Evolutionary conservation across 37 sponge, comb jelly and placozoan genomes (phyloP).

Genomic region (Diacarnus erythraeanus): DNA sequence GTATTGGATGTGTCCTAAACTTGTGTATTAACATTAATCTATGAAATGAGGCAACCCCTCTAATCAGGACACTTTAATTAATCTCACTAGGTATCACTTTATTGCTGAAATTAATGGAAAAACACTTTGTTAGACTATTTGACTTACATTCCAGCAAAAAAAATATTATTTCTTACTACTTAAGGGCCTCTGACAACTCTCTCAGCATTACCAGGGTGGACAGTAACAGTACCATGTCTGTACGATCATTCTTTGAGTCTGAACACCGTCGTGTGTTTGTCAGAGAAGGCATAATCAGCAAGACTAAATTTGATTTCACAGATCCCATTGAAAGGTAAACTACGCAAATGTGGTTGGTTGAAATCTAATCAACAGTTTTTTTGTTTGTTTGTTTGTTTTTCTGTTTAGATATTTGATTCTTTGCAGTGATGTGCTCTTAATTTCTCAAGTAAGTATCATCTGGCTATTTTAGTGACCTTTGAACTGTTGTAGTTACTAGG

Average conservation of each 20-base stretch:
- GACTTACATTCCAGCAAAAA: neutral
- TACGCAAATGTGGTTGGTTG: neutral
- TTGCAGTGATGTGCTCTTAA: slow-evolving; percentile 69
- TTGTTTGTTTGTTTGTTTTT: neutral
- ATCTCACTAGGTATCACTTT: too few relatives aligned
- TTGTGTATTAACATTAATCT: too few relatives aligned
- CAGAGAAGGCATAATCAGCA: slow-evolving; percentile 44
- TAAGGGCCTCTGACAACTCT: slow-evolving; percentile 4
- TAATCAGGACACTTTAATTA: too few relatives aligned
- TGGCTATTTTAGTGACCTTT: too few relatives aligned
- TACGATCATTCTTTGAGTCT: slow-evolving; percentile 57
- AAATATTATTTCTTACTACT: neutral
- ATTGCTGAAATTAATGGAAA: too few relatives aligned
- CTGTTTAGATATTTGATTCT: slow-evolving; percentile 59
- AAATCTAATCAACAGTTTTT: neutral
- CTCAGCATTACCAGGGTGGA: neutral
- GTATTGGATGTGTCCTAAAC: too few relatives aligned
- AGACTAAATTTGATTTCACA: slow-evolving; percentile 46
- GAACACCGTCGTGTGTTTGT: slow-evolving; percentile 63
- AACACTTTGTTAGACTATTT: too few relatives aligned
- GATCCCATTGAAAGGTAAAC: slow-evolving; percentile 56
- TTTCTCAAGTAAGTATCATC: slow-evolving; percentile 74
- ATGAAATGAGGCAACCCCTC: too few relatives aligned
- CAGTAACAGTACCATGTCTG: slow-evolving; percentile 21
- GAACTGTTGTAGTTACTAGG: too few relatives aligned